Percentiles rank a stretch among this genome's conserved stretches.
Conservation (phyloP, 2,888 invertebrate species). For the Linnaemya tessellans region DNA sequence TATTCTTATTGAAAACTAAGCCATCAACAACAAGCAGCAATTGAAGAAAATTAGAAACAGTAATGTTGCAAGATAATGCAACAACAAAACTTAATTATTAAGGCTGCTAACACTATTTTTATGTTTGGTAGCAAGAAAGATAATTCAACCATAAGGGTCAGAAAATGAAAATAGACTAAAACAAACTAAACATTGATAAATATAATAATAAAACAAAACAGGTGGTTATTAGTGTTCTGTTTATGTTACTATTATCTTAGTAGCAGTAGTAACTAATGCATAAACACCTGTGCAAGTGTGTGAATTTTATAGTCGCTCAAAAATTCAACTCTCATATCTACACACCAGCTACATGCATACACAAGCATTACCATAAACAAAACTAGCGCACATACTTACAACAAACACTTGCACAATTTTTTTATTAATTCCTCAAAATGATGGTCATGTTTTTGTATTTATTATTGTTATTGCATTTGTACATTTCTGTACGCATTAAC, state of each 20-base stretch:
- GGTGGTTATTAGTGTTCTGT: slow-evolving; percentile 35
- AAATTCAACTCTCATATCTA: no score
- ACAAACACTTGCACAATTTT: no score
- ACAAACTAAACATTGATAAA: background rate
- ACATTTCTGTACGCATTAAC: no score
- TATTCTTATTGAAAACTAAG: no score
- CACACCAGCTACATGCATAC: no score
- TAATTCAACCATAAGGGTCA: slow-evolving; percentile 34
- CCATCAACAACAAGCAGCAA: background rate
- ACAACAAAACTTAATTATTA: background rate
- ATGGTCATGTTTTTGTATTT: no score
- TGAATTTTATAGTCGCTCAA: no score
- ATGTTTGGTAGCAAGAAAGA: slow-evolving; percentile 32
- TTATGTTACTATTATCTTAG: slow-evolving; percentile 25
- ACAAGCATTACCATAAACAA: no score
- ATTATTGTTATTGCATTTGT: no score
- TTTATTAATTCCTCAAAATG: no score
- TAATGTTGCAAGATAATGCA: slow-evolving; percentile 1
- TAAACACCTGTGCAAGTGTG: no score
- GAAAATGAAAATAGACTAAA: background rate
- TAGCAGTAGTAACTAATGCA: slow-evolving; percentile 18
- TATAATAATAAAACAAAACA: slow-evolving; percentile 29
- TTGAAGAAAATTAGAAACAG: slow-evolving; percentile 19
- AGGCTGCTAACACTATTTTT: slow-evolving; percentile 19
- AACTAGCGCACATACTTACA: no score